Evolutionary conservation across 2,113 vertebrate species (phyloP), one percentile per base, ranked within the genome.

Genomic region (Campylomormyrus numenius): DNA sequence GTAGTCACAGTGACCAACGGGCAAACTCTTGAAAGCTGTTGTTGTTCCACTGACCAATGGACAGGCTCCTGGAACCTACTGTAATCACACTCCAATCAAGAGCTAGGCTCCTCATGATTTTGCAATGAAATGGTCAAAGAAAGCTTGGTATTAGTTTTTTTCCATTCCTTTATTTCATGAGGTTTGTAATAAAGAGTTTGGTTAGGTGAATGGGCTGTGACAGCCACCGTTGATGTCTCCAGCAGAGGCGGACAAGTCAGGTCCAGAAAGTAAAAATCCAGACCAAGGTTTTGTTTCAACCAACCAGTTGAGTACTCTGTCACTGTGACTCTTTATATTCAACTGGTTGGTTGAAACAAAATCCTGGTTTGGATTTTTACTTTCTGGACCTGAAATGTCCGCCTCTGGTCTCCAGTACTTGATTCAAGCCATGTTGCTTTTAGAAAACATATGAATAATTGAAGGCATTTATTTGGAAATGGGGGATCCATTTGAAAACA

Each of bases 381-480:
- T 35, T 35, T 35, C 35, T 35, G 35, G 35, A 35, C 35, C 35
- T 35, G 35, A 35, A 35, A 35, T 35, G 35, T 35, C 35, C 35
- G 1, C 35, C 35, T 35, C 35, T 35, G 1, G 35, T 35, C 35
- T 11, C 13, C 17, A 17, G 74, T 19, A 35, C 35, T 42, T 80
- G 35, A 80, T 80, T 17, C 35, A 80, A 15, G 6, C 74, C 35
- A 27, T 27, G 46, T 24, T 27, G 49, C 45, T 86, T 86, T 48
- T 48, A 48, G 10, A 48, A 86, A 86, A 86, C 84, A 86, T 27
- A 48, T 86, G 19, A 86, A 86, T 86, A 86, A 86, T 86, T 50
- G 5, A 49, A 49, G 84, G 50, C 1, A 15, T 48, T 80, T 80
- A 48, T 86, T 50, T 86, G 83, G 39, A 85, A 80, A 80, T 80